Conservation (phyloP, 1,140 invertebrate genomes). For the Thaumatotibia leucotreta region DNA sequence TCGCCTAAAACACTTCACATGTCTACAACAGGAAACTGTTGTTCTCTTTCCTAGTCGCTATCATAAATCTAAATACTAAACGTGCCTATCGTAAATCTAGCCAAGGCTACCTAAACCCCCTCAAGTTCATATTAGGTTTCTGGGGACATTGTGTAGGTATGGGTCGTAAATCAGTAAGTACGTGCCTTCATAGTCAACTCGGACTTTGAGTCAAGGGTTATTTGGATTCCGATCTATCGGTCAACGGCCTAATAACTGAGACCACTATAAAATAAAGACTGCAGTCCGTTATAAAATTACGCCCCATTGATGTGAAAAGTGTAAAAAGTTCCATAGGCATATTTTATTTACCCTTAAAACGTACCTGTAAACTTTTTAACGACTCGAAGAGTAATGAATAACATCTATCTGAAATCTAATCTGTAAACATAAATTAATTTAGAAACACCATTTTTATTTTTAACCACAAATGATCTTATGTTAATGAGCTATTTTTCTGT, state of each 20-base stretch:
- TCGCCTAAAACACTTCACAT: no score
- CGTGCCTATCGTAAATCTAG: not conserved
- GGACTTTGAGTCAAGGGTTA: slow-evolving; percentile 38
- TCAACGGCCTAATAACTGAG: slow-evolving; percentile 38
- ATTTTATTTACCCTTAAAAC: no score
- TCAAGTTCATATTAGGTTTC: slow-evolving; percentile 21
- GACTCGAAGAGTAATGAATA: no score
- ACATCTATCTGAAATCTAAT: no score
- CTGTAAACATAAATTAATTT: no score
- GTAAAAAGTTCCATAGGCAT: no score
- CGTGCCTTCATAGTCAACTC: slow-evolving; percentile 54
- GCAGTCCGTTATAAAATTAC: no score
- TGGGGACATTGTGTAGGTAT: slow-evolving; percentile 27
- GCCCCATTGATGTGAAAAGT: no score
- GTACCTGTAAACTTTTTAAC: no score
- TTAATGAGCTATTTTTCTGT: no score
- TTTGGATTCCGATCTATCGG: slow-evolving; percentile 57
- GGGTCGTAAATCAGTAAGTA: slow-evolving; percentile 23
- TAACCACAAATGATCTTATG: no score
- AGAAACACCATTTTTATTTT: no score
- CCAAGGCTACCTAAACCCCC: not conserved
- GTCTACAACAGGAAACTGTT: not conserved
- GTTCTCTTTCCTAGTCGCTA: not conserved
- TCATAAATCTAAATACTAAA: not conserved
- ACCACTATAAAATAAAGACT: not conserved